Conservation (phyloP, 2,888 invertebrate genomes). For the Hyles lineata region DNA sequence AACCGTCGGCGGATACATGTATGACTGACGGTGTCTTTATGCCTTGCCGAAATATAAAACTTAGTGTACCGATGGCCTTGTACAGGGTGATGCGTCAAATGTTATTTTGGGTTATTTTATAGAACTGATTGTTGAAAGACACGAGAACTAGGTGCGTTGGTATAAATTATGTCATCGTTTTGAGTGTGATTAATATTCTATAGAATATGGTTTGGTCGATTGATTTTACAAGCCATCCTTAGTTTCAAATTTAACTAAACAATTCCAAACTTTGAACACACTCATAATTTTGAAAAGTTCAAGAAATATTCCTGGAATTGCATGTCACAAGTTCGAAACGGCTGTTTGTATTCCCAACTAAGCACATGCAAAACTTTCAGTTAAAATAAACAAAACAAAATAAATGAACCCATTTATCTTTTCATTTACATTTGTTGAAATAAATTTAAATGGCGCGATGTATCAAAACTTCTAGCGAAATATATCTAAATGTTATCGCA, state of each 20-base stretch:
- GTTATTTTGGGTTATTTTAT: not conserved
- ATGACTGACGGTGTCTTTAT: conserved; percentile 50
- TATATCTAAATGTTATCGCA: not conserved
- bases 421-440: not conserved
- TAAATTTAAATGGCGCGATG: conserved; percentile 9
- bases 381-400: not conserved
- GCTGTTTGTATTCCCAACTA: no score
- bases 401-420: not conserved
- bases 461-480: not conserved
- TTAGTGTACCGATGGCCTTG: conserved; percentile 31
- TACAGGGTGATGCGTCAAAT: conserved; percentile 30
- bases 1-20: conserved; percentile 42
- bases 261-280: no score
- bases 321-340: no score
- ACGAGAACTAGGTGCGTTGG: no score
- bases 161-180: no score
- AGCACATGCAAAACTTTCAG: not conserved
- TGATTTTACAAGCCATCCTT: no score
- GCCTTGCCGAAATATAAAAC: conserved; percentile 47
- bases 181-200: no score
- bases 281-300: no score
- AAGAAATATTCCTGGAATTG: no score
- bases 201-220: no score
- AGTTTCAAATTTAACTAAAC: no score
- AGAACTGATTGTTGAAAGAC: not conserved